Base-by-base conservation (phyloP, 2,113 vertebrate species). In the Emydura subglobosa region DNA sequence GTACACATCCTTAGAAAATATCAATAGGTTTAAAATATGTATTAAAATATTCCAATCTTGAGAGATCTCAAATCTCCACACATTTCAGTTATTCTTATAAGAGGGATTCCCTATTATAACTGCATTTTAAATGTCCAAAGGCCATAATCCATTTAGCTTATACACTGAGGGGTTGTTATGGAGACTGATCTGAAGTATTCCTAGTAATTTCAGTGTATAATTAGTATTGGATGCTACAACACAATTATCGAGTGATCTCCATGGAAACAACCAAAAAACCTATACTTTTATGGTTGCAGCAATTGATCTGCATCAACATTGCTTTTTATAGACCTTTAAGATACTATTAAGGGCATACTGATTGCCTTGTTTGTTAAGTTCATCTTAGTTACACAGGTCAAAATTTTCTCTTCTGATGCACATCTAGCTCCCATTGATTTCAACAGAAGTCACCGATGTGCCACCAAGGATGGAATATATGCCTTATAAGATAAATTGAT, bases 241-340 rank as follows among this genome's bases (percentile, higher is more conserved):
- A 13, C 92, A 96, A 96, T 91, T 95, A 97, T 95, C 82, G 94
- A 91, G 86, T 65, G 81, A 91, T 97, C 87, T 96, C 98, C 94
- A 96, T 92, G 90, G 98, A 94, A 98, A 98, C 97, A 94, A 97
- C 91, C 93, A 2, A 0, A 97, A 98, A 92, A 17, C 91, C 92
- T 51, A 93, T 84, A 96, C 87, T 97, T 97, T 93, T 83, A 97
- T 57, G 92, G 68, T 93, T 97, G 97, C 89, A 93, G 93, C 86
- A 95, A 89, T 61, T 86, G 84, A 80, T 85, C 79, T 92, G 90
- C 93, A 96, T 96, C 95, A 96, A 95, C 93, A 92, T 78, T 82
- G 96, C 92, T 97, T 93, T 97, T 93, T 50, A 90, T 24, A 96
- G 90, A 93, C 81, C 95, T 78, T 87, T 93, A 91, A 86, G 79